phyloP scores from a whole-genome alignment of 2,797 vertebrate genomes.

The Spheniscus humboldti region DNA sequence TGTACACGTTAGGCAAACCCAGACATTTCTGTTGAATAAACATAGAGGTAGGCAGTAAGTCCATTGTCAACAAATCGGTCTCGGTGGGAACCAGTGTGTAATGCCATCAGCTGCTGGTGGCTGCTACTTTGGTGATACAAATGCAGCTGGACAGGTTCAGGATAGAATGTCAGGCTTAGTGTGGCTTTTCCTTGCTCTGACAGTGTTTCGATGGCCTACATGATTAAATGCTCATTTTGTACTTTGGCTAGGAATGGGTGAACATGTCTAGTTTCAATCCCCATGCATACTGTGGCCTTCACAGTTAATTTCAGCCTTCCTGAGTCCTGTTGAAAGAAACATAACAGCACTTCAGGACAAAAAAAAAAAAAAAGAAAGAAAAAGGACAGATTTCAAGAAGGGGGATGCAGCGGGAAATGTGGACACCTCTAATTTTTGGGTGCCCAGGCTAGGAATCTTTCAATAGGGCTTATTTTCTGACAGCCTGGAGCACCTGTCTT shows the following conservation, averaged over 20 bases:
- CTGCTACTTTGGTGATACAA: neutral
- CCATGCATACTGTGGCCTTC: neutral
- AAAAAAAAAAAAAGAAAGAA: neutral
- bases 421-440: neutral
- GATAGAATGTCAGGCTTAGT: neutral
- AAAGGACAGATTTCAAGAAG: neutral
- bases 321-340: neutral
- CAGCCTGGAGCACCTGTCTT: neutral
- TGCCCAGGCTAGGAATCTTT: neutral
- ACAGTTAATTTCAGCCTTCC: neutral
- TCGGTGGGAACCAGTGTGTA: neutral
- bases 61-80: neutral
- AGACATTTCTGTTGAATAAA: slow-evolving; percentile 13
- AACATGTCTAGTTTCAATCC: neutral
- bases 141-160: slow-evolving; percentile 16
- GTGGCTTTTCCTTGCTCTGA: neutral
- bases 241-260: neutral
- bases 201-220: neutral
- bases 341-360: neutral
- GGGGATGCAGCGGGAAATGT: neutral
- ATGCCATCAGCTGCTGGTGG: neutral
- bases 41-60: neutral
- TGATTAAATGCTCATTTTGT: neutral
- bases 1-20: neutral
- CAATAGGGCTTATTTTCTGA: neutral